Evolutionary conservation across 2,797 vertebrate species (phyloP), one percentile per base, ranked within the genome.

Genomic region (Sebastes hubbsi): DNA sequence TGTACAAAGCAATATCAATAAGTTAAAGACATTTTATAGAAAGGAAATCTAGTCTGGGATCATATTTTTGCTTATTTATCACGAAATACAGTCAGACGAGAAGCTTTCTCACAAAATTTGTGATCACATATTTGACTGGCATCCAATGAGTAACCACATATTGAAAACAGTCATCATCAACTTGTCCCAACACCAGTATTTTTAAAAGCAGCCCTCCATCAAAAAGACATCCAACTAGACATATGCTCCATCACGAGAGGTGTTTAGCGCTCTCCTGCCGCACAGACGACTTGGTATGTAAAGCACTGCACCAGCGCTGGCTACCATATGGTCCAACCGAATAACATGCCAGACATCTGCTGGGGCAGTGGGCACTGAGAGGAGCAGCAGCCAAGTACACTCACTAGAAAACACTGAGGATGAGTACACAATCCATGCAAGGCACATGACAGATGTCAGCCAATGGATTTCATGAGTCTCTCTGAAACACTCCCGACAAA

Each of bases 281-380:
- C 71, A 81, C 71, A 74, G 65, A 84, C 29, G 52, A 75, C 62
- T 83, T 82, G 80, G 56, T 85, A 77, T 76, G 85, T 87, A 83
- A 87, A 88, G 80, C 55, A 22, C 68, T 82, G 72, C 75, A 86
- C 84, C 85, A 89, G 89, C 49, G 18, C 75, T 42, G 80, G 74
- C 56, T 20, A 76, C 69, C 90, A 91, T 92, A 92, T 92, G 92
- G 82, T 80, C 64, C 22, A 30, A 30, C 81, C 52, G 69, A 87
- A 78, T 71, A 59, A 78, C 81, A 85, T 72, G 81, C 76, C 89
- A 91, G 86, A 90, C 92, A 94, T 91, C 91, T 92, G 92, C 78
- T 78, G 71, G 73, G 78, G 66, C 80, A 87, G 69, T 62, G 79
- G 63, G 83, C 80, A 72, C 69, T 24, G 81, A 52, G 63, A 81